Evolutionary conservation across 2,113 vertebrate species (phyloP).

Genomic region (Campylorhamphus procurvoides): DNA sequence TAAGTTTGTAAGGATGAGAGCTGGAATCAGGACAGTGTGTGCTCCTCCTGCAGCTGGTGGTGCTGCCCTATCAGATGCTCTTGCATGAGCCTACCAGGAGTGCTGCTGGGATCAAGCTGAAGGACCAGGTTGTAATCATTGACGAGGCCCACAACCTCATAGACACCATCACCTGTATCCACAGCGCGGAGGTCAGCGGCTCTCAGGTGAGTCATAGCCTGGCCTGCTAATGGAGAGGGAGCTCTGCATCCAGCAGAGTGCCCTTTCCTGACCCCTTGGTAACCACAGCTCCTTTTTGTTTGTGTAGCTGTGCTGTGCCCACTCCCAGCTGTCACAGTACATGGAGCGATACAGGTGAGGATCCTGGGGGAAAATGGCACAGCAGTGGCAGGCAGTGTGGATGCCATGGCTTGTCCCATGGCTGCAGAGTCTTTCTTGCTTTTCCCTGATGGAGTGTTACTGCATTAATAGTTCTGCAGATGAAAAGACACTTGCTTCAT

Average conservation of each 20-base stretch:
- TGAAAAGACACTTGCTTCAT: background rate
- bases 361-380: background rate
- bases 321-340: conserved; percentile 93
- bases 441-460: background rate
- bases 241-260: background rate
- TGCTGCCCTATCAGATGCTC: conserved; percentile 94
- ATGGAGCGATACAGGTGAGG: conserved; percentile 89
- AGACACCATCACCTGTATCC: conserved; percentile 89
- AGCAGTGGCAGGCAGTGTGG: background rate
- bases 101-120: conserved; percentile 88
- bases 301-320: conserved; percentile 87
- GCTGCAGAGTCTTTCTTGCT: background rate
- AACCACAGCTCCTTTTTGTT: background rate
- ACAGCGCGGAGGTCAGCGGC: conserved; percentile 87
- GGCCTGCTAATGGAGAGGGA: background rate
- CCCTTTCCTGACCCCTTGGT: background rate
- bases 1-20: background rate
- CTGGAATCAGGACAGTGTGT: background rate
- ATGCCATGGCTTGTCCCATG: background rate
- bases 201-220: conserved; percentile 84
- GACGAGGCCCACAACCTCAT: conserved; percentile 97
- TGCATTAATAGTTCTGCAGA: background rate
- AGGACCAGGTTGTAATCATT: conserved; percentile 92
- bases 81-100: conserved; percentile 89
- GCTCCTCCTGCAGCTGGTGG: conserved; percentile 84